Percentiles rank a stretch among this genome's conserved stretches.
These are phyloP conservation scores for Sycobia sp. DNA, from an alignment of 1,140 invertebrate genomes.

Conservation along the genomic window DNA sequence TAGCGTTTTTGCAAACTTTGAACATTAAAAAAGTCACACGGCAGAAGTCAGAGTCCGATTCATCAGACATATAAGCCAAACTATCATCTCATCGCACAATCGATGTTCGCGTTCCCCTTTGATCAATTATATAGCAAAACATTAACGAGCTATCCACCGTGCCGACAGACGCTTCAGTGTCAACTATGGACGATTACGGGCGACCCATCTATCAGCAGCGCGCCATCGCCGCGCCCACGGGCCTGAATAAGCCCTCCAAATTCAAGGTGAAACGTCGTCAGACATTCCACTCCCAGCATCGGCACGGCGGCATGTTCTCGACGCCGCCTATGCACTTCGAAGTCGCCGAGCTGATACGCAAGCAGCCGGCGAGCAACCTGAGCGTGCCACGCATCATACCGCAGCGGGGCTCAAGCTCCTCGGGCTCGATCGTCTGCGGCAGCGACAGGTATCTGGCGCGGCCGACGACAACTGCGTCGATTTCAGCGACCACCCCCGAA, in stretches of 20 bases:
- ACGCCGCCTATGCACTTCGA: slow-evolving; percentile 54
- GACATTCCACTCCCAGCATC: slow-evolving; percentile 57
- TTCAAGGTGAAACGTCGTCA: slow-evolving; percentile 56
- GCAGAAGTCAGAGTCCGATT: no score
- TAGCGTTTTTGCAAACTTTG: no score
- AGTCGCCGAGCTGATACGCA: slow-evolving; percentile 54
- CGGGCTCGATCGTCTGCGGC: slow-evolving; percentile 2
- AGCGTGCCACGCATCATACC: slow-evolving; percentile 56
- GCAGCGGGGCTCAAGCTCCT: slow-evolving; percentile 35
- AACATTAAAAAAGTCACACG: no score
- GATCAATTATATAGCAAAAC: no score
- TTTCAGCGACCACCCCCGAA: slow-evolving; percentile 18
- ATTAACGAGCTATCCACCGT: no score
- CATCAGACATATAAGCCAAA: no score
- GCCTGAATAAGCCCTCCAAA: slow-evolving; percentile 49
- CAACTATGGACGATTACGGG: slow-evolving; percentile 45
- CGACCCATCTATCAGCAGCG: slow-evolving; percentile 40
- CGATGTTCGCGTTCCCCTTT: no score
- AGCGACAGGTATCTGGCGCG: slow-evolving; percentile 37
- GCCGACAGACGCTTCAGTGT: slow-evolving; percentile 49
- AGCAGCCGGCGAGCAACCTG: slow-evolving; percentile 54
- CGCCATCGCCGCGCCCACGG: slow-evolving; percentile 12
- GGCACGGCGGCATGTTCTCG: slow-evolving; percentile 44
- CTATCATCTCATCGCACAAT: no score
- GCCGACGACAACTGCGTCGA: not conserved